Percentiles rank a stretch among this genome's conserved stretches.
These are phyloP conservation scores for Pyrgilauda ruficollis DNA, from an alignment of 2,113 vertebrate genomes.

Conservation along the genomic window DNA sequence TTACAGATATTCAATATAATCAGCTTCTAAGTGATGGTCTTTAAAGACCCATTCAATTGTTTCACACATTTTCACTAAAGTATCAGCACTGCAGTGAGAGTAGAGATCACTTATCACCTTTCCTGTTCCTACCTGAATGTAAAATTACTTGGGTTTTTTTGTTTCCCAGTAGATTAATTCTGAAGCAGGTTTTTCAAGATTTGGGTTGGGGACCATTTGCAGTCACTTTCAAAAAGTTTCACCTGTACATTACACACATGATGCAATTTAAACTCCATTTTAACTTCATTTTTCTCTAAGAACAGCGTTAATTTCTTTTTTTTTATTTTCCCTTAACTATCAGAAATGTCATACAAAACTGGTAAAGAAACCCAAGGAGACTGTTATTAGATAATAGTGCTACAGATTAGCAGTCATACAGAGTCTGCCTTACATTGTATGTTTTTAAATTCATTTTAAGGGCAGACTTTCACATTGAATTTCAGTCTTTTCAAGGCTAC, in stretches of 20 bases:
- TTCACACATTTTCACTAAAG: background rate
- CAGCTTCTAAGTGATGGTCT: background rate
- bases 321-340: constrained; percentile 27
- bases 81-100: background rate
- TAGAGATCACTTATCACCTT: background rate
- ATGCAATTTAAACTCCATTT: constrained; percentile 23
- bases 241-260: background rate
- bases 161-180: background rate
- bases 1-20: background rate
- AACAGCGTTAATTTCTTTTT: background rate
- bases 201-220: background rate
- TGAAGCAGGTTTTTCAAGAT: background rate
- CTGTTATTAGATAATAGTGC: background rate
- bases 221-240: constrained; percentile 25
- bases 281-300: background rate
- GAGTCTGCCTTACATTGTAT: background rate
- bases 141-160: background rate
- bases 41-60: constrained; percentile 18
- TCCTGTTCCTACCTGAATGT: background rate
- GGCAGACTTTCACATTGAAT: background rate
- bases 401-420: background rate
- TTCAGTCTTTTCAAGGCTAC: background rate
- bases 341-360: constrained; percentile 16
- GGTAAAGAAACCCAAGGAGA: constrained; percentile 15
- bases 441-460: background rate